Percentiles rank a stretch among this genome's conserved stretches.
Evolutionary conservation across 37 sponge, comb jelly and placozoan genomes (phyloP).

Genomic region (Aphrocallistes beatrix): DNA sequence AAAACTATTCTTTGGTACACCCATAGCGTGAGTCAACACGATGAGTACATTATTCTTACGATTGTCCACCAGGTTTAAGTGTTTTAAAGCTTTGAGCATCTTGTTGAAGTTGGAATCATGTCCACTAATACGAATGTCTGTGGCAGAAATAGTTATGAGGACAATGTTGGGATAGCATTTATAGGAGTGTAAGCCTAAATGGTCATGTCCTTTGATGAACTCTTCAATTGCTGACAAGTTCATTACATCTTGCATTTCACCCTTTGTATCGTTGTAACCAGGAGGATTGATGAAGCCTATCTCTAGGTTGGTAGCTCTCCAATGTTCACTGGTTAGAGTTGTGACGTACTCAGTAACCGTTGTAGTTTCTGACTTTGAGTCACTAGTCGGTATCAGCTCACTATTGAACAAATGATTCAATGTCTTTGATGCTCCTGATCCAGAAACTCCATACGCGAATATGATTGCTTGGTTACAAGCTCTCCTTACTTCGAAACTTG

Average conservation of each 20-base stretch:
- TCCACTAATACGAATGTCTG: background rate
- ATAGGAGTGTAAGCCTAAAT: background rate
- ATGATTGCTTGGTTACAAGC: background rate
- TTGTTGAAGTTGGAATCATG: background rate
- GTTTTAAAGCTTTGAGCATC: background rate
- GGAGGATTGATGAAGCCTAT: background rate
- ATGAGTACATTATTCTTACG: background rate
- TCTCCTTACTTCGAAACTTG: background rate
- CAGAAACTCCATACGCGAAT: background rate
- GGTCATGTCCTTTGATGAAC: background rate
- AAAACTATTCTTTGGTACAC: background rate
- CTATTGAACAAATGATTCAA: background rate
- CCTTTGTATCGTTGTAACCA: background rate
- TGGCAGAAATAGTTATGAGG: background rate
- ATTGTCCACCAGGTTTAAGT: background rate
- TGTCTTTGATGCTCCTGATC: background rate
- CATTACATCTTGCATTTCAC: background rate
- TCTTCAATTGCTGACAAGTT: background rate
- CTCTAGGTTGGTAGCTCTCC: background rate
- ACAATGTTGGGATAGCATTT: constrained; percentile 4
- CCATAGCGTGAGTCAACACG: background rate
- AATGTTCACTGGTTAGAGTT: background rate
- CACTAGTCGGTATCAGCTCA: background rate
- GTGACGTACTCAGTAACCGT: constrained; percentile 2
- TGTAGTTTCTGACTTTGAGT: background rate